Conservation (phyloP, 2,797 vertebrate genomes). For the Tenualosa ilisha region DNA sequence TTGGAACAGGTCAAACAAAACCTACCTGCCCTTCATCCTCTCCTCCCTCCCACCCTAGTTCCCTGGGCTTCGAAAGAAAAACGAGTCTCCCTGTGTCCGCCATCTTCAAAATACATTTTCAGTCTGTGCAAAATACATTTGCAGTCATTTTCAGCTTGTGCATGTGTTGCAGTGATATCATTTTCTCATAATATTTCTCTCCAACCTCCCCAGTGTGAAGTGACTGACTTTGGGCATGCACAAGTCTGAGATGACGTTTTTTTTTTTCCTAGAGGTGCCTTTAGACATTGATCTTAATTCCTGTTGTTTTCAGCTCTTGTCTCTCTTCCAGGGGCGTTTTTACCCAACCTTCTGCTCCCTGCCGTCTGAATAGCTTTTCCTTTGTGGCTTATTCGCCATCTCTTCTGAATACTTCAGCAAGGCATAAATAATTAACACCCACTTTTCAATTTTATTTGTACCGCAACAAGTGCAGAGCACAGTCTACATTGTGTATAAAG, state of each 20-base stretch:
- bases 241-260: not conserved
- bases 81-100: not conserved
- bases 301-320: not conserved
- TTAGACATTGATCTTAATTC: not conserved
- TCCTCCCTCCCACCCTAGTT: not conserved
- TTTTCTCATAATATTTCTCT: not conserved
- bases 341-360: not conserved
- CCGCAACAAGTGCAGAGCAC: not conserved
- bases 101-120: not conserved
- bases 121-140: not conserved
- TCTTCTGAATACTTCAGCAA: constrained; percentile 1
- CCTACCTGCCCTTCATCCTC: not conserved
- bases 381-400: not conserved
- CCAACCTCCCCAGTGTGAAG: too few species aligned
- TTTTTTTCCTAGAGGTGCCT: not conserved
- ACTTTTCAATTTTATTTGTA: not conserved
- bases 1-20: not conserved
- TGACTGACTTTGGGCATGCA: not conserved
- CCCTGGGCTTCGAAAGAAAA: not conserved
- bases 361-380: not conserved
- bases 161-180: not conserved
- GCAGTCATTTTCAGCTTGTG: not conserved
- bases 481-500: not conserved
- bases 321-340: not conserved
- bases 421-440: not conserved